These are phyloP conservation scores for Gonatopus flavifemur DNA, from an alignment of 1,140 invertebrate species.

Conservation along the genomic window DNA sequence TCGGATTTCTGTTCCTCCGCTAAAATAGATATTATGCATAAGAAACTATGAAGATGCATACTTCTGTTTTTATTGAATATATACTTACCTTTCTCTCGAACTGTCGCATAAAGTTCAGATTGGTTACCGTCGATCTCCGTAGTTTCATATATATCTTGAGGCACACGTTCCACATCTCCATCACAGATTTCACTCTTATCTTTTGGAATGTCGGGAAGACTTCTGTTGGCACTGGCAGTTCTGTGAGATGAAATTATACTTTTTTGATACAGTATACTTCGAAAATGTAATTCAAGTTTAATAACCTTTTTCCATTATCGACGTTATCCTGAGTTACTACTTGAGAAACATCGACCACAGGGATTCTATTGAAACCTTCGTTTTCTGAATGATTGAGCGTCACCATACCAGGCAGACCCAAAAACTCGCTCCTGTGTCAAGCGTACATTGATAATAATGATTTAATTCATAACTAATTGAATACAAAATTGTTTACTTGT, in stretches of 20 bases:
- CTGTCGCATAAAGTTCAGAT: slow-evolving; percentile 69
- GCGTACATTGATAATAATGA: slow-evolving; percentile 17
- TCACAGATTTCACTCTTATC: slow-evolving; percentile 46
- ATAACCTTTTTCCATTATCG: slow-evolving; percentile 54
- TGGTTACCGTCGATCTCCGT: slow-evolving; percentile 59
- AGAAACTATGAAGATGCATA: no score
- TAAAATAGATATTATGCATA: no score
- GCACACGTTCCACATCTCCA: slow-evolving; percentile 40
- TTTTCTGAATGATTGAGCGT: slow-evolving; percentile 52
- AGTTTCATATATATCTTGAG: slow-evolving; percentile 55
- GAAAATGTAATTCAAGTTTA: slow-evolving; percentile 25
- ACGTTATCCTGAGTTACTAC: slow-evolving; percentile 42
- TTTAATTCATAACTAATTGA: not conserved
- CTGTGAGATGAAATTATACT: slow-evolving; percentile 23
- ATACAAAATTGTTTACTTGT: slow-evolving; percentile 37
- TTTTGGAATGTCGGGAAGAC: slow-evolving; percentile 68
- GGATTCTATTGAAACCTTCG: slow-evolving; percentile 48
- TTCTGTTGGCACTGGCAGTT: slow-evolving; percentile 62
- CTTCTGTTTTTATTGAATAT: not conserved
- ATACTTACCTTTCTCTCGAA: slow-evolving; percentile 60
- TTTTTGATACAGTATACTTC: not conserved
- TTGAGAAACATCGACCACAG: slow-evolving; percentile 39
- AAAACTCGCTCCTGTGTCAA: slow-evolving; percentile 54
- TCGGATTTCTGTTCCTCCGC: slow-evolving; percentile 42
- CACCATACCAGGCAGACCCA: slow-evolving; percentile 55